phyloP scores from a whole-genome alignment of 1,140 invertebrate species.

The Solenopsis fugax region DNA sequence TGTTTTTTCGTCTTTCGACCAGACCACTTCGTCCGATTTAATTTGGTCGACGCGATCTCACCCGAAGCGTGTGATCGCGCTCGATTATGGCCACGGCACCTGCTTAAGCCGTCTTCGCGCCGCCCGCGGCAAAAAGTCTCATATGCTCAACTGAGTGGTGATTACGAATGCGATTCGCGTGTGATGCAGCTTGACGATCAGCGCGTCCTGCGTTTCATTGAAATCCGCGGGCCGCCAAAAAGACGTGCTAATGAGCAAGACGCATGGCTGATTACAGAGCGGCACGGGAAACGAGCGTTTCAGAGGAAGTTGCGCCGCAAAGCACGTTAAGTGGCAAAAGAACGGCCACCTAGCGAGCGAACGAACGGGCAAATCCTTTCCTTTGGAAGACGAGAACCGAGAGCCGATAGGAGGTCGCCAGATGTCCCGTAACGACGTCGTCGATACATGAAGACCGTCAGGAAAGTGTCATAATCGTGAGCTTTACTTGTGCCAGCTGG shows the following conservation, averaged over 20 bases:
- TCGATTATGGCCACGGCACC: constrained; percentile 54
- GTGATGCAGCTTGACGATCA: constrained; percentile 18
- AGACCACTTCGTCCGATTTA: constrained; percentile 48
- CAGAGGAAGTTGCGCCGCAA: constrained; percentile 22
- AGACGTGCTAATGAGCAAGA: constrained; percentile 77
- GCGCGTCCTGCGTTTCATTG: constrained; percentile 67
- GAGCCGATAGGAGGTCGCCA: constrained; percentile 62
- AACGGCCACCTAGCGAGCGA: constrained; percentile 74
- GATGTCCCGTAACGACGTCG: constrained; percentile 56
- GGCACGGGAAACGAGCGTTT: constrained; percentile 69
- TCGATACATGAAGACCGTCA: constrained; percentile 23
- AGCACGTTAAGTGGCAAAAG: constrained; percentile 68
- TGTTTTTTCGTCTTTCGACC: not conserved
- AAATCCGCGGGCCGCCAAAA: constrained; percentile 68
- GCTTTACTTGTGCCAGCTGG: constrained; percentile 74
- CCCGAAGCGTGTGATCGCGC: constrained; percentile 40
- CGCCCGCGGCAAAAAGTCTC: constrained; percentile 47
- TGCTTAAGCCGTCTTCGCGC: constrained; percentile 57
- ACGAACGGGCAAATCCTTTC: constrained; percentile 60
- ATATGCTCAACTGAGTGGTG: constrained; percentile 52
- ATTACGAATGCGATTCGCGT: constrained; percentile 71
- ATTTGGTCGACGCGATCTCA: constrained; percentile 35
- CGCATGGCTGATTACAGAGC: constrained; percentile 78
- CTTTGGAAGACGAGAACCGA: constrained; percentile 37
- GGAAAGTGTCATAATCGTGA: constrained; percentile 77